phyloP scores from a whole-genome alignment of 1,140 invertebrate genomes.

The Melipona quadrifasciata region DNA sequence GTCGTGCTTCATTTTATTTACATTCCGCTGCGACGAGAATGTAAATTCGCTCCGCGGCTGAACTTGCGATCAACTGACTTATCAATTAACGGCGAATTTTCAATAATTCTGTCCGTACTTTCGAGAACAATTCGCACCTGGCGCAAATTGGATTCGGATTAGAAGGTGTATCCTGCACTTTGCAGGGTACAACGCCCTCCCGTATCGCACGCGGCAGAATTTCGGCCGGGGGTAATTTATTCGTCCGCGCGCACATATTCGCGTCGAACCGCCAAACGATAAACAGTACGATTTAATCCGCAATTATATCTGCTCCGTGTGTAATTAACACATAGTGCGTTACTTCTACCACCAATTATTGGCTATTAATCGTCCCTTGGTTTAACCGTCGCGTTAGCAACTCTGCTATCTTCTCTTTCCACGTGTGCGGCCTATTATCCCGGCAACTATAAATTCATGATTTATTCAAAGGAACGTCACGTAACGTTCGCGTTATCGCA shows the following conservation, averaged over 20 bases:
- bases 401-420: neutral
- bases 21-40: neutral
- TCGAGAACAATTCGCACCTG: no score
- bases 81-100: neutral
- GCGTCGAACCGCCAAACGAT: no score
- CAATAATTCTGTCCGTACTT: neutral
- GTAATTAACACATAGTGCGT: neutral
- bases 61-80: neutral
- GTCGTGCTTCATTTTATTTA: neutral
- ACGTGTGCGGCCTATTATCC: neutral
- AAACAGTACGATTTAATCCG: constrained; percentile 5
- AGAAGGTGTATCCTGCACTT: no score
- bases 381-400: neutral
- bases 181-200: no score
- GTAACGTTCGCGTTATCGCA: neutral
- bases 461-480: neutral
- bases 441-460: neutral
- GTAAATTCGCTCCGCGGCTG: neutral
- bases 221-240: neutral
- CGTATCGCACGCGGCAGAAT: neutral
- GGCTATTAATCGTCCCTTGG: neutral
- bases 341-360: neutral
- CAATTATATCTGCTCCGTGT: neutral
- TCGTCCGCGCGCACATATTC: no score
- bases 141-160: no score